Evolutionary conservation across 2,797 vertebrate species (phyloP).

Genomic region (Silurus aristotelis): DNA sequence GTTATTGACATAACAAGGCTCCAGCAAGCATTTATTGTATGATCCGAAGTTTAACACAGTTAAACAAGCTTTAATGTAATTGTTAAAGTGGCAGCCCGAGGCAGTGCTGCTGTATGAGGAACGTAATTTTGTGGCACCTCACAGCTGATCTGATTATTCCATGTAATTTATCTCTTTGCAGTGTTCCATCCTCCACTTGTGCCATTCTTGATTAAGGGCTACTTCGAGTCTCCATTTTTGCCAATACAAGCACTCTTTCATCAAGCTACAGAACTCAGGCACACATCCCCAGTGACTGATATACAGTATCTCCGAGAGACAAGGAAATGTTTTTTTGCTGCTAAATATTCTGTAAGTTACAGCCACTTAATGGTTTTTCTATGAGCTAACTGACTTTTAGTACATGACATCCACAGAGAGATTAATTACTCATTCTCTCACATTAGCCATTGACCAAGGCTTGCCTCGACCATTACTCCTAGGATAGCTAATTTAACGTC

Average conservation of each 20-base stretch:
- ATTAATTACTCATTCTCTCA: neutral
- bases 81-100: constrained; percentile 10
- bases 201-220: constrained; percentile 40
- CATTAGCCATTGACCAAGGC: neutral
- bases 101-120: constrained; percentile 33
- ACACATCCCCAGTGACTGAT: neutral
- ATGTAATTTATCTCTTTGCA: constrained; percentile 53
- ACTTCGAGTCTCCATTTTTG: constrained; percentile 12
- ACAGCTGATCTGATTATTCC: constrained; percentile 39
- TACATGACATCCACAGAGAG: constrained; percentile 15
- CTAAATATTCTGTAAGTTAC: constrained; percentile 7
- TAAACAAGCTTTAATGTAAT: constrained; percentile 23
- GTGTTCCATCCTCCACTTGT: constrained; percentile 4
- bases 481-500: constrained; percentile 16
- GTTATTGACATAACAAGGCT: constrained; percentile 28
- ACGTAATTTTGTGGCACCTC: constrained; percentile 34
- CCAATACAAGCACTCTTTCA: neutral
- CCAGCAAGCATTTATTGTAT: constrained; percentile 22
- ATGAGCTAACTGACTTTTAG: constrained; percentile 24
- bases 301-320: constrained; percentile 6
- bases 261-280: neutral
- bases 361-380: constrained; percentile 23
- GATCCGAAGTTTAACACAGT: constrained; percentile 28
- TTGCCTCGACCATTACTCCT: constrained; percentile 1
- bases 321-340: neutral